Percentiles rank a stretch among this genome's conserved stretches.
These are phyloP conservation scores for Drosophila buzzatii DNA, from an alignment of 2,888 invertebrate genomes.

Conservation along the genomic window DNA sequence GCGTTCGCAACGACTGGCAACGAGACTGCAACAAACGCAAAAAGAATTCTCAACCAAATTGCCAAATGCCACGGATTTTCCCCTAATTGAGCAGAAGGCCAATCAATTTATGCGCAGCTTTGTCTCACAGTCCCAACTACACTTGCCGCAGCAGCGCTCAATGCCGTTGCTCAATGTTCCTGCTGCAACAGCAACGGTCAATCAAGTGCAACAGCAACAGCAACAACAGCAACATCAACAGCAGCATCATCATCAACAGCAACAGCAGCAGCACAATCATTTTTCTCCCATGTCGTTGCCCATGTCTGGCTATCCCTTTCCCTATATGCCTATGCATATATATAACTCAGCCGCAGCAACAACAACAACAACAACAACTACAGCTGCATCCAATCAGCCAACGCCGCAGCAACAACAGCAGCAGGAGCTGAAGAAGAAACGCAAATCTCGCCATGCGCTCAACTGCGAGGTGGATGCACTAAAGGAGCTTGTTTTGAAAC, in stretches of 20 bases:
- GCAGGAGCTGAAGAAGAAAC: constrained; percentile 9
- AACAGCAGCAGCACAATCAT: neutral
- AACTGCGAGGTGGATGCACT: constrained; percentile 61
- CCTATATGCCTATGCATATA: constrained; percentile 23
- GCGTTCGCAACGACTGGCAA: constrained; percentile 54
- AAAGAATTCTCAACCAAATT: constrained; percentile 32
- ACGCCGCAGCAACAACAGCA: neutral
- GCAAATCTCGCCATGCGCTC: constrained; percentile 45
- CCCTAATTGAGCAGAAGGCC: constrained; percentile 27
- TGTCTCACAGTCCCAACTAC: constrained; percentile 20
- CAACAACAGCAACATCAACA: neutral
- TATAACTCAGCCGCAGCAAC: neutral
- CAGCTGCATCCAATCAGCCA: neutral
- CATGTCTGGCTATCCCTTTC: constrained; percentile 12
- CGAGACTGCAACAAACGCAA: constrained; percentile 54
- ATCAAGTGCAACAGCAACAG: neutral
- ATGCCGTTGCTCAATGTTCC: neutral
- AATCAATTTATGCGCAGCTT: constrained; percentile 44
- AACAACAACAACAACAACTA: neutral
- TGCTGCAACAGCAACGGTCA: neutral
- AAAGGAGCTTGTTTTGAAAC: constrained; percentile 45
- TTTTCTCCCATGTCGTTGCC: constrained; percentile 9
- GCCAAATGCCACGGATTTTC: neutral
- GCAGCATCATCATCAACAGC: neutral
- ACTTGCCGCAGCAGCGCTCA: constrained; percentile 4